phyloP scores from a whole-genome alignment of 2,113 vertebrate species.

The Sphaerodactylus townsendi region DNA sequence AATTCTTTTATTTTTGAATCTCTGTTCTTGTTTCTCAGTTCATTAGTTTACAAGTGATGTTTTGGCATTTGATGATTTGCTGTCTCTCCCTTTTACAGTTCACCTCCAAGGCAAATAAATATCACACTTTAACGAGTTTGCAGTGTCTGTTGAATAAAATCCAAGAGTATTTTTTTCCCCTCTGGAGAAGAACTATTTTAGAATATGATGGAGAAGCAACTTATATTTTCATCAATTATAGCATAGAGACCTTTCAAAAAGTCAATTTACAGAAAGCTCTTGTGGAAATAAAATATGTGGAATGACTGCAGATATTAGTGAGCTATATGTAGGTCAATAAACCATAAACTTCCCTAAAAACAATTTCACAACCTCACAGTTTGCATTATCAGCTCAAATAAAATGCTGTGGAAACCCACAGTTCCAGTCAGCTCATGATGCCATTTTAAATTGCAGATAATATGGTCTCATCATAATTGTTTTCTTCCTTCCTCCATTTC shows the following conservation, averaged over 20 bases:
- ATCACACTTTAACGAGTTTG: not conserved
- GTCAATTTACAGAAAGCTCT: not conserved
- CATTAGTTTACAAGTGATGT: not conserved
- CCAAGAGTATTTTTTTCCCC: not conserved
- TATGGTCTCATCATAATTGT: conserved; percentile 1
- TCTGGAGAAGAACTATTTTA: not conserved
- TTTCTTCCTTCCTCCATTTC: not conserved
- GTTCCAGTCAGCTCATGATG: not conserved
- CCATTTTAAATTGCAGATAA: conserved; percentile 14
- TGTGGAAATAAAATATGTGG: not conserved
- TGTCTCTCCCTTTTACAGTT: not conserved
- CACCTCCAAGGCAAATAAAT: conserved; percentile 7
- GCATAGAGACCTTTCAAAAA: not conserved
- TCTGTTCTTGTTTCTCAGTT: not conserved
- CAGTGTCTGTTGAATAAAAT: not conserved
- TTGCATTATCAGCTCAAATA: not conserved
- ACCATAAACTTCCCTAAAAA: not conserved
- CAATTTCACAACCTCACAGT: conserved; percentile 15
- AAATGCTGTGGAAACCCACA: not conserved
- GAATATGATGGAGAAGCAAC: not conserved
- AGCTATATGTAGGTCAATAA: not conserved
- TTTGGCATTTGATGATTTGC: not conserved
- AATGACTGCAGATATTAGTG: not conserved
- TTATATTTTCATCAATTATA: not conserved
- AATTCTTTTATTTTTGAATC: not conserved